Evolutionary conservation across 2,113 vertebrate genomes (phyloP), one percentile per base, ranked within the genome.

Genomic region (Scomber scombrus): DNA sequence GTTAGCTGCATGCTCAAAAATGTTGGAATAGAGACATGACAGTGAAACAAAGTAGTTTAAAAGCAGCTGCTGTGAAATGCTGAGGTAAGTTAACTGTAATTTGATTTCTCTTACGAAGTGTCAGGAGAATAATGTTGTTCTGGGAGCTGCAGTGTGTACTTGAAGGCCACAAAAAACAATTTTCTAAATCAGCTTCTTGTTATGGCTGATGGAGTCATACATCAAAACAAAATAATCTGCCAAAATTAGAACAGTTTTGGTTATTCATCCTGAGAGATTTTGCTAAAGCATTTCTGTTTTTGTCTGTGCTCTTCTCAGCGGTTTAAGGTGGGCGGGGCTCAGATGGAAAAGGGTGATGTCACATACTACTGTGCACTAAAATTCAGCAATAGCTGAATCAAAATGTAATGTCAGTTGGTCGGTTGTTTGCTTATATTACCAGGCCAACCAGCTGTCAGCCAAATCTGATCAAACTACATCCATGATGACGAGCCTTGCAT

Each of bases 11-110:
- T 46, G 51, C 55, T 78, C 18, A n/a, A 23, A 21, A 11, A 29
- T 16, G 31, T 40, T 26, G 31, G 51, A 71, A 60, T 3, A 58
- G n/a, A 45, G 81, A 72, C n/a, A 12, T 54, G 51, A 60, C 70
- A 75, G 34, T 68, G 50, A 65, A 63, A 79, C 63, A 73, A 66
- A 69, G 76, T 54, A 71, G 15, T 12, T 67, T 19, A 51, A 79
- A 67, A 75, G 55, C 12, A 23, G 26, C 56, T 49, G 62, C 45
- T 70, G 51, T 34, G 14, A 76, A 49, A 78, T 58, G 31, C 54
- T 9, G 11, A 21, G 14, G 21, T 62, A 16, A 52, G 11, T 40
- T 40, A 64, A 23, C 13, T 58, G 5, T 14, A 29, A 56, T 50
- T 15, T 60, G 23, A 34, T 52, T 51, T 58, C 16, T 64, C 51